Percentiles rank a stretch among this genome's conserved stretches.
Conservation (phyloP, 2,113 vertebrate genomes). For the Tinamus guttatus region DNA sequence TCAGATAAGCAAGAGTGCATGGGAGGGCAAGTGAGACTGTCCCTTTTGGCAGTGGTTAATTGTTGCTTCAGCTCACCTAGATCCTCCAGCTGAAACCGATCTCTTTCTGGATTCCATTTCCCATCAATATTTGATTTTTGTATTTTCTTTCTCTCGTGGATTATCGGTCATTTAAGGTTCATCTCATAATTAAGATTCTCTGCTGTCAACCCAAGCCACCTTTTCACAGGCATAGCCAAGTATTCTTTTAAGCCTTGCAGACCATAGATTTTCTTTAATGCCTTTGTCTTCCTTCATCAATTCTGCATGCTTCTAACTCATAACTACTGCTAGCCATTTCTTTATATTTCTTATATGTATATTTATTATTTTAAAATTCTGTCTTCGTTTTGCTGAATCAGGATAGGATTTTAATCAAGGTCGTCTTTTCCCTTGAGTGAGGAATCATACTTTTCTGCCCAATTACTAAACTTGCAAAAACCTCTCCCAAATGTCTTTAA, state of each 20-base stretch:
- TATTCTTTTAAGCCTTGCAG: neutral
- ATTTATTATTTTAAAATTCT: neutral
- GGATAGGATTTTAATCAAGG: neutral
- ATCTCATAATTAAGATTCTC: neutral
- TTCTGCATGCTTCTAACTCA: neutral
- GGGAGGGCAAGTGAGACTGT: neutral
- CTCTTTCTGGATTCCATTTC: neutral
- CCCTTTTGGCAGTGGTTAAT: neutral
- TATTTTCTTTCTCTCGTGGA: neutral
- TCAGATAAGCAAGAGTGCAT: neutral
- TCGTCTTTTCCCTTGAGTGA: neutral
- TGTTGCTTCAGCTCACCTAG: fast-evolving
- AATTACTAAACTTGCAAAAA: neutral
- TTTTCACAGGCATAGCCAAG: neutral
- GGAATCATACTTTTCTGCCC: neutral
- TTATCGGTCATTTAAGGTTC: neutral
- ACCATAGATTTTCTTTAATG: neutral
- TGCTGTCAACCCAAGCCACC: neutral
- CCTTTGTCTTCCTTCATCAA: neutral
- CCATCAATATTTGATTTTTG: neutral
- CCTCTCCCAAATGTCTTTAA: neutral
- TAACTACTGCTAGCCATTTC: neutral
- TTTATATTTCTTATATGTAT: neutral
- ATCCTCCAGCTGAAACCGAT: neutral
- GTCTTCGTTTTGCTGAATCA: neutral